A percentile compares a stretch with the other conserved stretches of the same genome.
phyloP scores from a whole-genome alignment of 2,797 vertebrate genomes.

The Chaetophractus vellerosus region DNA sequence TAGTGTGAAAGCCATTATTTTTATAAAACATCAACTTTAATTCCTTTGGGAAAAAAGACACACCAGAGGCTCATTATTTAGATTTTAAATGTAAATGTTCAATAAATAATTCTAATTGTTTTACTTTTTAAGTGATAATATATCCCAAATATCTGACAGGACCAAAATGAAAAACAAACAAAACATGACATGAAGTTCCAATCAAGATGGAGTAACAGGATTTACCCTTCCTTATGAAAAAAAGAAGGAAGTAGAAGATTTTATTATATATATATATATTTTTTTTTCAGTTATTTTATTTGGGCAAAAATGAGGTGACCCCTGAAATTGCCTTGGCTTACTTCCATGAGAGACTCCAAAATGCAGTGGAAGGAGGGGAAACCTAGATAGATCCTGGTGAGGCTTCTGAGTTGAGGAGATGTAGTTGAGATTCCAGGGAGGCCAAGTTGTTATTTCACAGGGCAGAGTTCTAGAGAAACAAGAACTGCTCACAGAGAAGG shows the following conservation, averaged over 20 bases:
- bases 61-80: neutral
- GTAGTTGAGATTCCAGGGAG: neutral
- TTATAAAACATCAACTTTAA: constrained; percentile 35
- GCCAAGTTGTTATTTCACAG: neutral
- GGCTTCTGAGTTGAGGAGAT: neutral
- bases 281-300: neutral
- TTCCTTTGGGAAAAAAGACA: neutral
- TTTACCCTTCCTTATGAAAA: neutral
- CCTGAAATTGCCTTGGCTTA: neutral
- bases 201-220: neutral
- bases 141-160: neutral
- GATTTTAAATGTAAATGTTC: constrained; percentile 51
- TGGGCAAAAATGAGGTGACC: neutral
- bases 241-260: neutral
- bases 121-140: neutral
- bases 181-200: neutral
- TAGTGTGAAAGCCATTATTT: constrained; percentile 51
- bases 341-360: neutral
- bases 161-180: constrained; percentile 28
- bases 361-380: too few species aligned
- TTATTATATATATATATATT: neutral
- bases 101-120: neutral
- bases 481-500: neutral
- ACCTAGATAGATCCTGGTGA: neutral
- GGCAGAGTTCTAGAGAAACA: neutral